Evolutionary conservation across 2,113 vertebrate species (phyloP).

Genomic region (Mormyrus iriodes): DNA sequence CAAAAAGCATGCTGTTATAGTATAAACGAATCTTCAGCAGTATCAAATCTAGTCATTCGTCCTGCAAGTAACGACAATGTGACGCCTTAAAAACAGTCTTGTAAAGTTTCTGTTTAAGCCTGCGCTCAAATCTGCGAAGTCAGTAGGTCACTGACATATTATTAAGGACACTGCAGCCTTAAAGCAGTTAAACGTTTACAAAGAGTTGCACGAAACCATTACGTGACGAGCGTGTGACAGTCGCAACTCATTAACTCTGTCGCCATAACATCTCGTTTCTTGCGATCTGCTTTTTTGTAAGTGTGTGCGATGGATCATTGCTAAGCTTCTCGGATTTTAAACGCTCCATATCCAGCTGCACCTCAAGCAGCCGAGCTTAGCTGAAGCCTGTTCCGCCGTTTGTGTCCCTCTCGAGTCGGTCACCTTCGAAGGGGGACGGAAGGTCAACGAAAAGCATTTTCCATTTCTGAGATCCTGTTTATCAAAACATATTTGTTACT

Average conservation of each 20-base stretch:
- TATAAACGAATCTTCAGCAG: background rate
- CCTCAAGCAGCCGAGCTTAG: background rate
- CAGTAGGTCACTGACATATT: background rate
- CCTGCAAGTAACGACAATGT: background rate
- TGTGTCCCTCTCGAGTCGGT: background rate
- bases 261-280: background rate
- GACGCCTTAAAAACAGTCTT: background rate
- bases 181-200: background rate
- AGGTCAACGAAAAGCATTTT: background rate
- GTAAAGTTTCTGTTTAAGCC: background rate
- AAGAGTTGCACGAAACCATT: background rate
- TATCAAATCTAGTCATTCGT: background rate
- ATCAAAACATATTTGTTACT: background rate
- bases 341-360: no score
- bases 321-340: background rate
- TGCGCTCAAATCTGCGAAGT: background rate
- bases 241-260: background rate
- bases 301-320: background rate
- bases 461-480: background rate
- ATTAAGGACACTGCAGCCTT: background rate
- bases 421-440: background rate
- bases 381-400: background rate
- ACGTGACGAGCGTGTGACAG: background rate
- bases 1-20: background rate
- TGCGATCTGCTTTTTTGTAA: background rate